phyloP scores from a whole-genome alignment of 2,113 vertebrate genomes.

The Oncorhynchus nerka region DNA sequence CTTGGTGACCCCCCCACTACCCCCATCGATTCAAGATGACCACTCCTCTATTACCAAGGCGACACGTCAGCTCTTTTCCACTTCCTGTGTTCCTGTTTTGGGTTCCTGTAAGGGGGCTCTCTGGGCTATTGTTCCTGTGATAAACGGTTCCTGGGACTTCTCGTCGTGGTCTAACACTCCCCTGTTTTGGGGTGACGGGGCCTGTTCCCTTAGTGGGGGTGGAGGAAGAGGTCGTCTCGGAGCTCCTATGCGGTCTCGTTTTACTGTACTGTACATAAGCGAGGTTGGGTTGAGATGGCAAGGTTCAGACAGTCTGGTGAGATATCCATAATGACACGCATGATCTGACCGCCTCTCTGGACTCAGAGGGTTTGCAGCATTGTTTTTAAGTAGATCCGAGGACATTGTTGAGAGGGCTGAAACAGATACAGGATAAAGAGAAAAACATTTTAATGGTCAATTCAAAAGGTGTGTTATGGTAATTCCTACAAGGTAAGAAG shows the following conservation, averaged over 20 bases:
- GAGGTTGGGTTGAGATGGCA: neutral
- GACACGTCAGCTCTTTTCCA: neutral
- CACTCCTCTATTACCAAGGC: constrained; percentile 36
- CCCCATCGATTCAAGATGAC: constrained; percentile 49
- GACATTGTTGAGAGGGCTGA: no score
- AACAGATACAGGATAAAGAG: no score
- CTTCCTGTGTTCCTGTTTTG: constrained; percentile 64
- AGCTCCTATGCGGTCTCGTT: neutral
- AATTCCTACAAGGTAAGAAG: no score
- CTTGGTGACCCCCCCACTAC: neutral
- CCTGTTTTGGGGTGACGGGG: constrained; percentile 31
- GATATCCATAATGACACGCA: no score
- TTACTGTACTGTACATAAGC: constrained; percentile 43
- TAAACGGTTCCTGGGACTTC: constrained; percentile 60
- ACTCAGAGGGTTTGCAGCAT: no score
- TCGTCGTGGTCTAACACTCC: constrained; percentile 48
- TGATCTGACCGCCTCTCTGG: no score
- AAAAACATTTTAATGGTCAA: no score
- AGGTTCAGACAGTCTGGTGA: no score
- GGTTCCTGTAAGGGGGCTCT: constrained; percentile 62
- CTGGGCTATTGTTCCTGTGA: constrained; percentile 58
- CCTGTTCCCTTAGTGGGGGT: constrained; percentile 31
- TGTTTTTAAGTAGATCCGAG: no score
- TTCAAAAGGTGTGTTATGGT: no score
- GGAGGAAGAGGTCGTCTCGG: neutral